A percentile compares a stretch with the other conserved stretches of the same genome.
Evolutionary conservation across 92 coral and sea anemone species (phyloP).

Genomic region (Bergia sp.): DNA sequence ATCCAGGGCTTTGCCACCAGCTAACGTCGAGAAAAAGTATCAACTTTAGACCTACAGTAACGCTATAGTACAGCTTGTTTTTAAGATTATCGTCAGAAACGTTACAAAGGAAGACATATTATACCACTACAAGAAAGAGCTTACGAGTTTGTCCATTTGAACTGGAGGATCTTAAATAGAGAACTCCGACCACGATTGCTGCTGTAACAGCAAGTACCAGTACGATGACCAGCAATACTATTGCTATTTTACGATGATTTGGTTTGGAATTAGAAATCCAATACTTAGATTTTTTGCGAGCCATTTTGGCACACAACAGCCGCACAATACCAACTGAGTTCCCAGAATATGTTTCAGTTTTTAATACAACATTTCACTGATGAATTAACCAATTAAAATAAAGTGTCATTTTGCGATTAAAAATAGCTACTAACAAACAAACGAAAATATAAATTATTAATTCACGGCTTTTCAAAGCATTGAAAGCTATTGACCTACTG

Average conservation of each 20-base stretch:
- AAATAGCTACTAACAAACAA: no score
- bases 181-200: not conserved
- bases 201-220: not conserved
- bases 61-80: not conserved
- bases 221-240: not conserved
- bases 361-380: no score
- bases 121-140: not conserved
- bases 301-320: not conserved
- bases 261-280: not conserved
- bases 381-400: no score
- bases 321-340: no score
- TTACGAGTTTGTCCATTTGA: not conserved
- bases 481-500: no score
- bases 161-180: not conserved
- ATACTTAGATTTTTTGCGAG: not conserved
- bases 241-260: not conserved
- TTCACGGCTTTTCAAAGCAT: no score
- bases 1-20: not conserved
- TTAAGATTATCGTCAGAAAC: not conserved
- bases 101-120: not conserved
- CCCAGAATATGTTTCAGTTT: no score
- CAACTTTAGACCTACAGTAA: not conserved
- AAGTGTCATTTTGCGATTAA: no score
- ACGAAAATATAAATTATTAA: no score
- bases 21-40: not conserved